These are phyloP conservation scores for Helicoverpa assulta DNA, from an alignment of 2,888 invertebrate species.

Conservation along the genomic window DNA sequence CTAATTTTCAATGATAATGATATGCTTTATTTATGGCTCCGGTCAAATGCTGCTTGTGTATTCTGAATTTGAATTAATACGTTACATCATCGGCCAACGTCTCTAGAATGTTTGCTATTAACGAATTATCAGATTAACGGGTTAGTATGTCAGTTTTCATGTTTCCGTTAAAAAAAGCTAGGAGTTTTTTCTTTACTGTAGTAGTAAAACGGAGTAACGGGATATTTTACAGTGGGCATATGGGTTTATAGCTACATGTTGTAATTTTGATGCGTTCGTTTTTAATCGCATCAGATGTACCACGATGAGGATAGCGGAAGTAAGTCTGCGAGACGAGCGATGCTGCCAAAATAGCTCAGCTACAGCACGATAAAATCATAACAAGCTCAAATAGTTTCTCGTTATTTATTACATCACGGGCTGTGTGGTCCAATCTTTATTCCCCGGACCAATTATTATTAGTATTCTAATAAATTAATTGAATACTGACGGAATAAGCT, in stretches of 20 bases:
- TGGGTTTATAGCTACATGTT: slow-evolving; percentile 36
- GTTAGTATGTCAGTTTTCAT: slow-evolving; percentile 56
- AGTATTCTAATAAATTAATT: slow-evolving; percentile 39
- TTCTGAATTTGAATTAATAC: slow-evolving; percentile 45
- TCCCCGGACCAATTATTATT: slow-evolving; percentile 30
- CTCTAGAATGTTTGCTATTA: slow-evolving; percentile 30
- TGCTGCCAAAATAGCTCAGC: slow-evolving; percentile 60
- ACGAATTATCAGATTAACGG: slow-evolving; percentile 42
- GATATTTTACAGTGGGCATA: slow-evolving; percentile 42
- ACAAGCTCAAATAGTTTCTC: slow-evolving; percentile 48
- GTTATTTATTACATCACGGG: slow-evolving; percentile 48
- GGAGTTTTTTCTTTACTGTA: slow-evolving; percentile 25
- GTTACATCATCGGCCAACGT: slow-evolving; percentile 42
- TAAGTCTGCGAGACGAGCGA: slow-evolving; percentile 45
- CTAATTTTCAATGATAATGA: slow-evolving; percentile 51
- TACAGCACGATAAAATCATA: slow-evolving; percentile 56
- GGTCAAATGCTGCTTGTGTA: slow-evolving; percentile 35
- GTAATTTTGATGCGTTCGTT: slow-evolving; percentile 32
- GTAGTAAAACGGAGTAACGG: slow-evolving; percentile 46
- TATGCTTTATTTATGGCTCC: slow-evolving; percentile 23
- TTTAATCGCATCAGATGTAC: slow-evolving; percentile 36
- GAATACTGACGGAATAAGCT: not conserved
- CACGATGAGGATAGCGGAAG: slow-evolving; percentile 51
- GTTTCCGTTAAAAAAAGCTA: slow-evolving; percentile 37
- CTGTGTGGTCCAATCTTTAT: slow-evolving; percentile 35